Percentiles rank a stretch among this genome's conserved stretches.
phyloP scores from a whole-genome alignment of 2,113 vertebrate species.

The Psettodes erumei region DNA sequence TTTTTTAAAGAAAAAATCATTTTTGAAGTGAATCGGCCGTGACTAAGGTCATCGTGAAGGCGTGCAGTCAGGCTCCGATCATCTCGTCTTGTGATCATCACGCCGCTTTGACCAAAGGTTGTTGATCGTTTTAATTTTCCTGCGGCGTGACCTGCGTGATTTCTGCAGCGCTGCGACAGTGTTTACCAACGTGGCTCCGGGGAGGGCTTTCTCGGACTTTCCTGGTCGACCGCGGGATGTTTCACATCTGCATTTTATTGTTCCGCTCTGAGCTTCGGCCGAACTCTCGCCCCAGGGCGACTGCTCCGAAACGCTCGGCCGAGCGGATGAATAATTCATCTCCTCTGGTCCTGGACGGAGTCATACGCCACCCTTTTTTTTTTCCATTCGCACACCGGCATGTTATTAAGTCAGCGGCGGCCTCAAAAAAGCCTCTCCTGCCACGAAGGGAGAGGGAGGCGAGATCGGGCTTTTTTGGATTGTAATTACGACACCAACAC shows the following conservation, averaged over 20 bases:
- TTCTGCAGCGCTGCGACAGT: not conserved
- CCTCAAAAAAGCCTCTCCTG: constrained; percentile 25
- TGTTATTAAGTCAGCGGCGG: constrained; percentile 45
- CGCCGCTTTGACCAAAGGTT: not conserved
- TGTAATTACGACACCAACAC: constrained; percentile 33
- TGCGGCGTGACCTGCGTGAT: not conserved
- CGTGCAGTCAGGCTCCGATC: not conserved
- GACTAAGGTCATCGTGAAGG: constrained; percentile 11
- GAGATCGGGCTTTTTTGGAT: constrained; percentile 26
- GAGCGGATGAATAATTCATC: constrained; percentile 77
- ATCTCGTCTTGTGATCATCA: constrained; percentile 49
- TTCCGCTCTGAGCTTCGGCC: constrained; percentile 38
- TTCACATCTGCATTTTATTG: constrained; percentile 62
- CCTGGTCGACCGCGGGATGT: constrained; percentile 21
- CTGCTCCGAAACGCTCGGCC: constrained; percentile 54
- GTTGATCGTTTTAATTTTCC: not conserved
- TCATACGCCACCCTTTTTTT: constrained; percentile 57
- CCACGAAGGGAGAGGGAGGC: constrained; percentile 1
- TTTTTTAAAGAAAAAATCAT: too few relatives aligned
- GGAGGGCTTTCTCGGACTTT: not conserved
- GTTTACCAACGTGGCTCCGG: not conserved
- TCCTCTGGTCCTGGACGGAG: constrained; percentile 52
- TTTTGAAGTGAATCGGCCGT: not conserved
- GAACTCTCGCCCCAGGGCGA: constrained; percentile 14
- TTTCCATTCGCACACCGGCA: constrained; percentile 47